Evolutionary conservation across 2,797 vertebrate species (phyloP).

Genomic region (Micrastur ruficollis): DNA sequence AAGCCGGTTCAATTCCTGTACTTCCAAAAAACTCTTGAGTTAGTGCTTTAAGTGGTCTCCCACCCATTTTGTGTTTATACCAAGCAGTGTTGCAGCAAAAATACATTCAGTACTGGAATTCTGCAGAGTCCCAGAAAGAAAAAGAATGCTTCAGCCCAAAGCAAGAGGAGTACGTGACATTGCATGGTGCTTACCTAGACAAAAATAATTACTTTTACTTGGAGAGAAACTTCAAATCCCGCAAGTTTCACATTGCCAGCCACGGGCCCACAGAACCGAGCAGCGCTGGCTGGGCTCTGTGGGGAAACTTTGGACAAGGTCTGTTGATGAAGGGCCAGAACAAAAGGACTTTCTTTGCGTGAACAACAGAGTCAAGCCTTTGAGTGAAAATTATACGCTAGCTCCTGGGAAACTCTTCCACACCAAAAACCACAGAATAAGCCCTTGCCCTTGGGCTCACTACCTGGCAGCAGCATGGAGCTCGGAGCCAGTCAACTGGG

Average conservation of each 20-base stretch:
- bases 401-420: constrained; percentile 42
- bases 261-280: not conserved
- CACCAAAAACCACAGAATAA: not conserved
- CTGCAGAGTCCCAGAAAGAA: not conserved
- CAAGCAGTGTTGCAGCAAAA: not conserved
- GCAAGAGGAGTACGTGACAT: not conserved
- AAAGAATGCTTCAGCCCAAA: not conserved
- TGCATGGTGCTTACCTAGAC: not conserved
- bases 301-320: not conserved
- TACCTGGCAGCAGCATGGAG: not conserved
- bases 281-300: not conserved
- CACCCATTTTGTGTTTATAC: not conserved
- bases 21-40: not conserved
- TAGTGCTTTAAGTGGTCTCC: not conserved
- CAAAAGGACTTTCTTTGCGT: not conserved
- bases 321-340: not conserved
- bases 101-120: not conserved
- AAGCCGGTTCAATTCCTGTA: not conserved
- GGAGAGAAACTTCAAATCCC: not conserved
- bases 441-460: not conserved
- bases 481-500: constrained; percentile 50
- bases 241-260: not conserved
- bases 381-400: not conserved
- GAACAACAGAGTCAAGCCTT: not conserved
- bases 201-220: not conserved